phyloP scores from a whole-genome alignment of 1,140 invertebrate species.

The Drosophila subpulchrella region DNA sequence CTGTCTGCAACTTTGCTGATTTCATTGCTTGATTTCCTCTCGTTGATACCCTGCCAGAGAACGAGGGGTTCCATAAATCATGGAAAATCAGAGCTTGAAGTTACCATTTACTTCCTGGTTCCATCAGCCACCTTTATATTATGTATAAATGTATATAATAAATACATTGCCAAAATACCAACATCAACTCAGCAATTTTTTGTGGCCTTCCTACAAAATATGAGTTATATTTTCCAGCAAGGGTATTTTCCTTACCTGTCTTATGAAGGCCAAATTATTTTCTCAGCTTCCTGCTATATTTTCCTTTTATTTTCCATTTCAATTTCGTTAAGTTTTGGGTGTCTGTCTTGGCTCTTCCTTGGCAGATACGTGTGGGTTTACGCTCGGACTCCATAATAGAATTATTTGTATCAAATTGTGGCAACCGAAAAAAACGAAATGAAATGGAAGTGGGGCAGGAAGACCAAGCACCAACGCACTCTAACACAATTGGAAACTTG shows the following conservation, averaged over 20 bases:
- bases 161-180: too few species aligned
- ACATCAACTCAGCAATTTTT: too few species aligned
- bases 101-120: neutral
- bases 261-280: neutral
- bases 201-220: too few species aligned
- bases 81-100: neutral
- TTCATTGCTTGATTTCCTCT: conserved; percentile 49
- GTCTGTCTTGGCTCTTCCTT: conserved; percentile 15
- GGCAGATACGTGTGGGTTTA: conserved; percentile 53
- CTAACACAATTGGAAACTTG: conserved; percentile 75
- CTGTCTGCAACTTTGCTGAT: conserved; percentile 71
- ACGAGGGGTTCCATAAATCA: neutral
- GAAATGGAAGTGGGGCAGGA: conserved; percentile 57
- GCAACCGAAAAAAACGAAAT: conserved; percentile 40
- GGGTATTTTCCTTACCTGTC: neutral
- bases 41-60: conserved; percentile 4
- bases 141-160: too few species aligned
- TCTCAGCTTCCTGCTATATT: conserved; percentile 19
- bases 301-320: conserved; percentile 53
- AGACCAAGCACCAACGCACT: conserved; percentile 26
- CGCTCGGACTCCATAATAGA: conserved; percentile 63
- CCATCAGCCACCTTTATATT: too few species aligned
- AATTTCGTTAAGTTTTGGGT: conserved; percentile 57
- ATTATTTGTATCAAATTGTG: conserved; percentile 79
- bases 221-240: neutral